phyloP scores from a whole-genome alignment of 2,797 vertebrate species.

The Neosalanx taihuensis region DNA sequence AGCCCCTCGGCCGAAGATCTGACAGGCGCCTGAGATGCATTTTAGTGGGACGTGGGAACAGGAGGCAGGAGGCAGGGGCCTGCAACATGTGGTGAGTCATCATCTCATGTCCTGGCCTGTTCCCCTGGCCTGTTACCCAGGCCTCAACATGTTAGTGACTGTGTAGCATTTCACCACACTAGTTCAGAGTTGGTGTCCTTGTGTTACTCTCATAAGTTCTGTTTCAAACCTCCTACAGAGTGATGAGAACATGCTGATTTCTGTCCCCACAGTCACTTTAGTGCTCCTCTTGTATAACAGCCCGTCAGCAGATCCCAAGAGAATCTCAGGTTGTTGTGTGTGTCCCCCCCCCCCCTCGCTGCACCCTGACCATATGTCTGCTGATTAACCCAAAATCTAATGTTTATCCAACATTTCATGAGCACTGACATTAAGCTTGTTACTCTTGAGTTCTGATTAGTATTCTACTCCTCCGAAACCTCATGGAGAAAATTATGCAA shows the following conservation, averaged over 20 bases:
- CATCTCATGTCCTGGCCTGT: slow-evolving; percentile 26
- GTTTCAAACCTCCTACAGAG: not conserved
- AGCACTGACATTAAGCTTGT: slow-evolving; percentile 20
- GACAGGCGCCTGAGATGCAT: slow-evolving; percentile 40
- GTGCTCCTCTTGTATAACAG: slow-evolving; percentile 33
- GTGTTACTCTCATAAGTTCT: not conserved
- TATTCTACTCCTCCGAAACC: slow-evolving; percentile 30
- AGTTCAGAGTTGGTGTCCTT: too few species aligned
- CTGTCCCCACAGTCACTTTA: not conserved
- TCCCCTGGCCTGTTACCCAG: slow-evolving; percentile 15
- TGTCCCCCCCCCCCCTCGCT: not conserved
- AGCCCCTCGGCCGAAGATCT: slow-evolving; percentile 31
- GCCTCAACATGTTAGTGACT: not conserved
- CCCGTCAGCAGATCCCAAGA: slow-evolving; percentile 37
- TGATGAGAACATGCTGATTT: not conserved
- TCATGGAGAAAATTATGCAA: slow-evolving; percentile 35
- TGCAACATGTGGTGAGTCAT: slow-evolving; percentile 33
- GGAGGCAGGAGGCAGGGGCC: slow-evolving; percentile 35
- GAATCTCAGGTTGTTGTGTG: slow-evolving; percentile 22
- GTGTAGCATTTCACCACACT: too few species aligned
- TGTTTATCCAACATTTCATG: slow-evolving; percentile 21
- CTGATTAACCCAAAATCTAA: slow-evolving; percentile 31
- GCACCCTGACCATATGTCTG: slow-evolving; percentile 25
- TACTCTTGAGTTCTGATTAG: slow-evolving; percentile 29
- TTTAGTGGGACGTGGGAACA: slow-evolving; percentile 39